These are phyloP conservation scores for Furcifer pardalis DNA, from an alignment of 2,797 vertebrate species.

Conservation along the genomic window DNA sequence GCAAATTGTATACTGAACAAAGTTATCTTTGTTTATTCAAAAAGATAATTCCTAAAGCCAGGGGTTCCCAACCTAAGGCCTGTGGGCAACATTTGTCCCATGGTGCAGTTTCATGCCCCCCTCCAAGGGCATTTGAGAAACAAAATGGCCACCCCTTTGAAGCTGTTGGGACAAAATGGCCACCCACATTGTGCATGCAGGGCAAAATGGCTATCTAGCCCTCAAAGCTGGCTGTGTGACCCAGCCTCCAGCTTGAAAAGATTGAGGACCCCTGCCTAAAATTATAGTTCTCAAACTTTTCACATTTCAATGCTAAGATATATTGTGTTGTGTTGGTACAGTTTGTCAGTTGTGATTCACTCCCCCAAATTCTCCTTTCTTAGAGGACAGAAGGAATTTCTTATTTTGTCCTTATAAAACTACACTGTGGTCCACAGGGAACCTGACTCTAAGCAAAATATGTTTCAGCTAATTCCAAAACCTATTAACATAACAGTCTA, in stretches of 20 bases:
- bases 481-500: conserved; percentile 56
- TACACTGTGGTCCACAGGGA: conserved; percentile 46
- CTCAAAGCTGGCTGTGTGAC: too few relatives aligned
- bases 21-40: neutral
- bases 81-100: too few relatives aligned
- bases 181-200: too few relatives aligned
- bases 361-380: neutral
- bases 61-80: too few relatives aligned
- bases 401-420: conserved; percentile 51
- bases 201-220: too few relatives aligned
- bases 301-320: neutral
- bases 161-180: too few relatives aligned
- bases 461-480: conserved; percentile 61
- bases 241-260: too few relatives aligned
- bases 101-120: too few relatives aligned
- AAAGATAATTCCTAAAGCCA: neutral
- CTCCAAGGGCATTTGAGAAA: too few relatives aligned
- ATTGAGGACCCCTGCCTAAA: too few relatives aligned
- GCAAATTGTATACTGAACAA: neutral
- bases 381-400: conserved; percentile 47
- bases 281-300: neutral
- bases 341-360: neutral
- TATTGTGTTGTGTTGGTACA: neutral
- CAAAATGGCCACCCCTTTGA: too few relatives aligned
- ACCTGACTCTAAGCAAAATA: conserved; percentile 55